Base-by-base conservation (phyloP, 2,797 vertebrate genomes). In the Hydrocynus forskahlii region DNA sequence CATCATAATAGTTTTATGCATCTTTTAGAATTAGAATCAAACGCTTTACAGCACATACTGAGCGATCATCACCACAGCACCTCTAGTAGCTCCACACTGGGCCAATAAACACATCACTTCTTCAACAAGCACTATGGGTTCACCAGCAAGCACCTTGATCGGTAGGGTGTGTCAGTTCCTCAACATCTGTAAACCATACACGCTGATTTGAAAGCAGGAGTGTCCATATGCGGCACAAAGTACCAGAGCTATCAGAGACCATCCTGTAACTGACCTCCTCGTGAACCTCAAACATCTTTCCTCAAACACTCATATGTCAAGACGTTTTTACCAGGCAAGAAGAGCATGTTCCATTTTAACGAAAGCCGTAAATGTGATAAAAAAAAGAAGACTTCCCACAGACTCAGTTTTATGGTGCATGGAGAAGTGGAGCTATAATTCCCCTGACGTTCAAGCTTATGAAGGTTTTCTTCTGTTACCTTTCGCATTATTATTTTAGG, bases 161-260 rank as follows among this genome's bases (percentile, higher is more conserved):
- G 78, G 74, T 62, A 75, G 80, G 80, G 83, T 77, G 75, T 82
- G 82, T 78, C 69, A 43, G 67, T 81, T 81, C 73, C 84, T 80
- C 64, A 75, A 81, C 83, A 87, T 88, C 86, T 85, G 85, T 55
- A 85, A 86, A 77, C 80, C 85, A 87, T 75, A 85, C 81, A 86
- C 45, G 12, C 57, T 76, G 64, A 81, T 83, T 77, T 84, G 29
- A 52, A 71, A 57, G 71, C 74, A 54, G 64, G 62, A 63, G 59
- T 54, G 45, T 78, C 67, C 62, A 64, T 48, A 71, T 73, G 71
- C 52, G 66, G 67, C 29, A 68, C 63, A 68, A 23, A 9, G 5
- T 23, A 79, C 60, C 40, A 23, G 25, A 79, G 73, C 72, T 52
- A 66, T 80, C 35, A 52, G 43, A 68, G 76, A 69, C 54, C 84